Conservation (phyloP, 2,888 invertebrate genomes). For the Drosophila setosimentum region DNA sequence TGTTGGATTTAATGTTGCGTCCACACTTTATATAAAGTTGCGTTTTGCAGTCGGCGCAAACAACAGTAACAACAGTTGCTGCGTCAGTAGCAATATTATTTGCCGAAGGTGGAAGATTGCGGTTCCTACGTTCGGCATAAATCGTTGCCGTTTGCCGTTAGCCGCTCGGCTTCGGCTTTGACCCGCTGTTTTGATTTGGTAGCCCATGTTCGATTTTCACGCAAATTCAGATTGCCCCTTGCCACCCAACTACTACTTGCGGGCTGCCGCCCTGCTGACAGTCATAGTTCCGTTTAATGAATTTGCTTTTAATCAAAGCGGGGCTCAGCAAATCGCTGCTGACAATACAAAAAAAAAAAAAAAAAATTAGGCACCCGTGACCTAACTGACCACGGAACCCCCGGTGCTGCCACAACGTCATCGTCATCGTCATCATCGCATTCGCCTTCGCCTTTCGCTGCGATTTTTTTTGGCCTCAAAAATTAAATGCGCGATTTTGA, state of each 20-base stretch:
- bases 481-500: constrained; percentile 27
- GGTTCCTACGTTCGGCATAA: constrained; percentile 24
- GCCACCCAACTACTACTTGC: not conserved
- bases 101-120: constrained; percentile 27
- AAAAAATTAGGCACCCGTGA: constrained; percentile 41
- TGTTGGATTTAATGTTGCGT: constrained; percentile 60
- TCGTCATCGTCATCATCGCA: constrained; percentile 24
- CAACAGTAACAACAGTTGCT: constrained; percentile 5
- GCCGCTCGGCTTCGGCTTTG: constrained; percentile 18
- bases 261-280: constrained; percentile 3
- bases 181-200: constrained; percentile 38
- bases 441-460: constrained; percentile 67
- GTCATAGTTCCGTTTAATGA: constrained; percentile 69
- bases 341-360: not conserved
- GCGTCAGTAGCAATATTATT: constrained; percentile 26
- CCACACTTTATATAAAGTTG: constrained; percentile 72
- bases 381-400: constrained; percentile 38
- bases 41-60: constrained; percentile 40
- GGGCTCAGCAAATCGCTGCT: constrained; percentile 21
- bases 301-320: constrained; percentile 58
- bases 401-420: not conserved
- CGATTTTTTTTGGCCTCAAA: constrained; percentile 48
- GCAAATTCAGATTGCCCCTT: constrained; percentile 52
- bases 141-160: not conserved
- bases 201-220: constrained; percentile 67